Base-by-base conservation (phyloP, 1,140 invertebrate genomes). In the Hestina assimilis region DNA sequence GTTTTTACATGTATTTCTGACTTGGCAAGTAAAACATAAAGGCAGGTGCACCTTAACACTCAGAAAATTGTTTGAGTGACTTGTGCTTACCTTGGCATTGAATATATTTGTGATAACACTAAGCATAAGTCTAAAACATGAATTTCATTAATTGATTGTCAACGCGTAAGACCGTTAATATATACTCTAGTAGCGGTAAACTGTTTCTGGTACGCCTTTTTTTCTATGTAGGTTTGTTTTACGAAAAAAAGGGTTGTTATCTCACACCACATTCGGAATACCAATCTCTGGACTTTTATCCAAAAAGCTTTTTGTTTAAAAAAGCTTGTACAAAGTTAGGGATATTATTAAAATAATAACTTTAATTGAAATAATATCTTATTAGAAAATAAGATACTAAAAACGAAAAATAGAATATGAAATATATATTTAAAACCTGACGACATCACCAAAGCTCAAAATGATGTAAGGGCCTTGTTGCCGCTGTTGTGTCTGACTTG, bases 41-140 rank as follows among this genome's bases (percentile, higher is more conserved):
- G 46, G 42, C 64, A 65, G 66, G 58, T 61, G 58, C 45, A 41
- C 45, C 28, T 58, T 68, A 66, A 69, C 67, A 72, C 63, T 56
- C 46, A 69, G 67, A 58, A 66, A 71, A 57, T 57, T 60, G 54
- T 54, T 55, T 58, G 56, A 66, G 61, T 69, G 63, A 71, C 68
- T 68, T 51, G 65, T 63, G 53, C 69, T 75, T 75, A 50, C 65
- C 61, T 72, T 72, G 69, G 69, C 69, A 72, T 59, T 66, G 60
- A 52, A 45, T 57, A 42, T 60, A 46, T 63, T 63, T 69, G 53
- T 65, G 69, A 68, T 65, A 68, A 38, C 46, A 19, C 40, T 59
- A 8, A 52, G 24, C 29, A 21, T 40, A 33, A 24, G 9, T 19
- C 20, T 35, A 35, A 41, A 42, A 41, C n/a, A n/a, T n/a, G n/a